phyloP scores from a whole-genome alignment of 2,113 vertebrate species.

The Girardinichthys multiradiatus region DNA sequence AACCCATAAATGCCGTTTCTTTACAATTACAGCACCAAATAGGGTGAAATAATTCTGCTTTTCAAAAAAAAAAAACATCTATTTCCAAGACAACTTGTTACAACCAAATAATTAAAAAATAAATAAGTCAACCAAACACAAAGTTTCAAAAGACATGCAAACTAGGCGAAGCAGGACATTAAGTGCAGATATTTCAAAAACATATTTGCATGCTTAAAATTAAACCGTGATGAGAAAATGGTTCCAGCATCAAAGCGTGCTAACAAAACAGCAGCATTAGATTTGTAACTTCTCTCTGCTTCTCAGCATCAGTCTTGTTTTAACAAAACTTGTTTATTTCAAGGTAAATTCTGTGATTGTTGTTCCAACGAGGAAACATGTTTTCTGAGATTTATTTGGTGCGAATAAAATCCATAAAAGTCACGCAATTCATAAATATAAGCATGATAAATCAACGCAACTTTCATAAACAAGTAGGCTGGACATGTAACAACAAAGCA shows the following conservation, averaged over 20 bases:
- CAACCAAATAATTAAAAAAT: too few species aligned
- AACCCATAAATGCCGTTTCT: too few species aligned
- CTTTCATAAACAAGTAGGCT: background rate
- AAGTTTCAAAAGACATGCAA: background rate
- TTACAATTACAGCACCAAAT: too few species aligned
- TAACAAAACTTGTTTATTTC: background rate
- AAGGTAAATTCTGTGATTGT: too few species aligned
- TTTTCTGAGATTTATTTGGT: background rate
- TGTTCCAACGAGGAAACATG: too few species aligned
- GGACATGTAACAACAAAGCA: background rate
- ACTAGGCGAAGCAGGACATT: background rate
- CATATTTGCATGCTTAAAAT: background rate
- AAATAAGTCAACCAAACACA: too few species aligned
- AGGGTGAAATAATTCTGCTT: too few species aligned
- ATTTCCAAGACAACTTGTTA: too few species aligned
- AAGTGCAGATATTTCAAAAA: background rate
- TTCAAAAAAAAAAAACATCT: too few species aligned
- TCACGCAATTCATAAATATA: background rate
- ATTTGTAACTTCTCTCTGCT: background rate
- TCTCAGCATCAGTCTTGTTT: background rate
- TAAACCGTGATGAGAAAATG: background rate
- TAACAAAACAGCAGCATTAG: background rate
- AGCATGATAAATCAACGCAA: background rate
- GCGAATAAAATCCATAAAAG: background rate
- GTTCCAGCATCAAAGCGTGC: background rate